These are phyloP conservation scores for Apodemus speciosus DNA, from an alignment of 2,113 vertebrate species.

Conservation along the genomic window DNA sequence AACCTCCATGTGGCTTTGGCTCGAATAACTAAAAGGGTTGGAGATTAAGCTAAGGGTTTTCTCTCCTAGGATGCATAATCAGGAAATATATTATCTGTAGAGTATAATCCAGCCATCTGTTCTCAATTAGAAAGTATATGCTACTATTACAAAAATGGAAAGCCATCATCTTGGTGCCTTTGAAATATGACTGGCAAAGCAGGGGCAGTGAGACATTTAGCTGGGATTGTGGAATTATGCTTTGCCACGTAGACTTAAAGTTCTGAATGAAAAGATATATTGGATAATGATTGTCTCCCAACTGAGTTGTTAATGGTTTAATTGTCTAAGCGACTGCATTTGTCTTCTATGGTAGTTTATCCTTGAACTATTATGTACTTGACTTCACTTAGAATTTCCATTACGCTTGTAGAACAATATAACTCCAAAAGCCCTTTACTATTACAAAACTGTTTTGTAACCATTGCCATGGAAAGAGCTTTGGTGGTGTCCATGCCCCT, in stretches of 20 bases:
- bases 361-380: background rate
- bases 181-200: constrained; percentile 37
- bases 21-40: constrained; percentile 49
- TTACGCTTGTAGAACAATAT: constrained; percentile 9
- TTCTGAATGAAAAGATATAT: background rate
- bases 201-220: background rate
- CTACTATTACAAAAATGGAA: constrained; percentile 22
- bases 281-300: background rate
- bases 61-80: constrained; percentile 62
- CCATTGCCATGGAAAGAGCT: background rate
- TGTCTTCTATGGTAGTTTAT: background rate
- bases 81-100: constrained; percentile 52
- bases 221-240: constrained; percentile 20
- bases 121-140: constrained; percentile 39
- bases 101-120: constrained; percentile 54
- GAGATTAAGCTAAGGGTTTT: constrained; percentile 59
- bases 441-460: background rate
- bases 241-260: background rate
- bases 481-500: background rate
- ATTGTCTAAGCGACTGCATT: constrained; percentile 4
- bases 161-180: background rate
- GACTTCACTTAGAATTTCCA: background rate
- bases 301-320: background rate
- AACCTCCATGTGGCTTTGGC: constrained; percentile 56
- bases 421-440: background rate